Conservation (phyloP, 2,888 invertebrate species). For the Rotaria macrura region DNA sequence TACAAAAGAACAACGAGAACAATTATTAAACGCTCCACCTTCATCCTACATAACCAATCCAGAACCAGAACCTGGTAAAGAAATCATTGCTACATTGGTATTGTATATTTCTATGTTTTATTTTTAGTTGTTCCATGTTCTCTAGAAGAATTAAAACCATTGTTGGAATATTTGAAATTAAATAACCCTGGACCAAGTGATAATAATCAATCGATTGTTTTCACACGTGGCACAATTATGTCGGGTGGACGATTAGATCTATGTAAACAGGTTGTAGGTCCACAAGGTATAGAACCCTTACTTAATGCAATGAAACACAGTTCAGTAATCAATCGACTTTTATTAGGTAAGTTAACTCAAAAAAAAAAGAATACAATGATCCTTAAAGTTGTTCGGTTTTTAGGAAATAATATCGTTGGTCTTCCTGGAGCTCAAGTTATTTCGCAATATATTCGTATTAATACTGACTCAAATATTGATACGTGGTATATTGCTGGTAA, state of each 20-base stretch:
- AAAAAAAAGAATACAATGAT: too few relatives aligned
- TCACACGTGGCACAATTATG: slow-evolving; percentile 20
- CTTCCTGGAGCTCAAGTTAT: slow-evolving; percentile 14
- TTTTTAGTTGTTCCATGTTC: background rate
- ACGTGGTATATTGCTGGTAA: slow-evolving; percentile 32
- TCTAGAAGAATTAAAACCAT: slow-evolving; percentile 20
- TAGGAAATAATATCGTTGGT: slow-evolving; percentile 30
- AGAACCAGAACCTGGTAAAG: slow-evolving; percentile 21
- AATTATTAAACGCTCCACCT: slow-evolving; percentile 7
- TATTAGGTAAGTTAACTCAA: too few relatives aligned
- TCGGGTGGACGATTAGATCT: slow-evolving; percentile 26
- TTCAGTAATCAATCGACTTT: slow-evolving; percentile 2
- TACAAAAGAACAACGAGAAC: background rate
- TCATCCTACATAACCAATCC: slow-evolving; percentile 23
- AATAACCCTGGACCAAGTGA: background rate
- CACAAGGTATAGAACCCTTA: slow-evolving; percentile 22
- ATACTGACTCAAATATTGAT: background rate
- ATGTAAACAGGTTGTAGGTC: slow-evolving; percentile 29
- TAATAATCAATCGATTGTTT: background rate
- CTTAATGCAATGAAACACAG: slow-evolving; percentile 11
- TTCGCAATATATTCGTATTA: slow-evolving; percentile 22
- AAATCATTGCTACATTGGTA: background rate
- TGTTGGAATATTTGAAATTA: slow-evolving; percentile 19
- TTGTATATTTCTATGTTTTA: too few relatives aligned
- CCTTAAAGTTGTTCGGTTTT: background rate